These are phyloP conservation scores for Chaenocephalus aceratus DNA, from an alignment of 2,113 vertebrate species.

Conservation along the genomic window DNA sequence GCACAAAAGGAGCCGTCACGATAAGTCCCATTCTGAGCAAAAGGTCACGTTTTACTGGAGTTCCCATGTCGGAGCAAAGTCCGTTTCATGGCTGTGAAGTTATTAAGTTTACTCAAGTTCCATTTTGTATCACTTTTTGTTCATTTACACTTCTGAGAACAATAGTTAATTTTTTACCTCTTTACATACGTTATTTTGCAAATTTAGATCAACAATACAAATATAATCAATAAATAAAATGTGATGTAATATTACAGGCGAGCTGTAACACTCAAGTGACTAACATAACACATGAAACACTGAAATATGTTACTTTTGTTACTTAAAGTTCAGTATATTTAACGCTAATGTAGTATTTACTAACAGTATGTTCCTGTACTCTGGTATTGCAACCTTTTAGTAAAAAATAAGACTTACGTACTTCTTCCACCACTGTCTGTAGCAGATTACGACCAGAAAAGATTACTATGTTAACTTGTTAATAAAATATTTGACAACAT, in stretches of 20 bases:
- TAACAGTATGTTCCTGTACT: neutral
- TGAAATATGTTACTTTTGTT: neutral
- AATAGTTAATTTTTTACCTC: neutral
- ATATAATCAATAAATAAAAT: neutral
- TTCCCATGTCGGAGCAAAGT: slow-evolving; percentile 39
- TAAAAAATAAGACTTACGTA: neutral
- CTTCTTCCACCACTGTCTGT: neutral
- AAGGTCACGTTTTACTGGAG: slow-evolving; percentile 25
- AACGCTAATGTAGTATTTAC: neutral
- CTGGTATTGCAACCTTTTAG: neutral
- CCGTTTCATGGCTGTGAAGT: neutral
- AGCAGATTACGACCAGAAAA: neutral
- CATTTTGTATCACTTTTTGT: neutral
- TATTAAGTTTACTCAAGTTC: neutral
- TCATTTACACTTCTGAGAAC: neutral
- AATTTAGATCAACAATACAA: neutral
- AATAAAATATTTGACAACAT: neutral
- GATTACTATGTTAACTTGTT: neutral
- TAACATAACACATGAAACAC: neutral
- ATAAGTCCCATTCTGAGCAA: slow-evolving; percentile 46
- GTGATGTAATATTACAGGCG: neutral
- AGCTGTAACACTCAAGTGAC: neutral
- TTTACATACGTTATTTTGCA: neutral
- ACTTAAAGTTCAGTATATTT: too few species aligned
- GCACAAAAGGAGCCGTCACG: slow-evolving; percentile 37